These are phyloP conservation scores for Ophion slaviceki DNA, from an alignment of 2,888 invertebrate genomes.

Conservation along the genomic window DNA sequence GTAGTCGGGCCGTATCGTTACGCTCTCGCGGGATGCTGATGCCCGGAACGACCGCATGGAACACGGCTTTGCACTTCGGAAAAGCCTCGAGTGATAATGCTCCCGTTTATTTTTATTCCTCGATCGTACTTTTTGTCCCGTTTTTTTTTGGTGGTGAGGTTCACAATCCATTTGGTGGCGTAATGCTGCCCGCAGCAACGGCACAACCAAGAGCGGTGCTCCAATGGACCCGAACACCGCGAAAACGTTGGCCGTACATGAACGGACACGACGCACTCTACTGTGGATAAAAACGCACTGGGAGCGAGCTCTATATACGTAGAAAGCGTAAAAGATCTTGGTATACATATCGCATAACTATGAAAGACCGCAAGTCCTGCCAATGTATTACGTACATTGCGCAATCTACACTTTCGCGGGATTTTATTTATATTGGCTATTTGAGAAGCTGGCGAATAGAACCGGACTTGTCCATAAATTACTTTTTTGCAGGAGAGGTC, in stretches of 20 bases:
- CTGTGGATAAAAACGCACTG: conserved; percentile 10
- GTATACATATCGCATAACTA: conserved; percentile 33
- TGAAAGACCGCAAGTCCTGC: conserved; percentile 4
- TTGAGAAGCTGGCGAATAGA: no score
- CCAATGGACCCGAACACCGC: conserved; percentile 37
- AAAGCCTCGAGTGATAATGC: conserved; percentile 63
- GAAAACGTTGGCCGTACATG: conserved; percentile 27
- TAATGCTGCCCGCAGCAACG: conserved; percentile 49
- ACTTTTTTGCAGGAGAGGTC: no score
- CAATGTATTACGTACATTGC: neutral
- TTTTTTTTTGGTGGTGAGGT: conserved; percentile 35
- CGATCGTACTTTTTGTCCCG: conserved; percentile 25
- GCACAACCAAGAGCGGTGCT: conserved; percentile 41
- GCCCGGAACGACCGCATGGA: conserved; percentile 65
- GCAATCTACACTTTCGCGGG: neutral
- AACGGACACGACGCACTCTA: conserved; percentile 28
- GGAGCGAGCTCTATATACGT: neutral
- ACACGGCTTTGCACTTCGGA: conserved; percentile 68
- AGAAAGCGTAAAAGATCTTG: conserved; percentile 1
- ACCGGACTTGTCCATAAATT: no score
- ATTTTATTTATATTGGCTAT: neutral
- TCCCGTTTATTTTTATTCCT: conserved; percentile 57
- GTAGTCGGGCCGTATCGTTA: conserved; percentile 54
- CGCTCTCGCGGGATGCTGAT: conserved; percentile 47
- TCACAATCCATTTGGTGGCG: conserved; percentile 59